A percentile compares a stretch with the other conserved stretches of the same genome.
These are phyloP conservation scores for Drosophila erecta DNA, from an alignment of 1,140 invertebrate species.

Conservation along the genomic window DNA sequence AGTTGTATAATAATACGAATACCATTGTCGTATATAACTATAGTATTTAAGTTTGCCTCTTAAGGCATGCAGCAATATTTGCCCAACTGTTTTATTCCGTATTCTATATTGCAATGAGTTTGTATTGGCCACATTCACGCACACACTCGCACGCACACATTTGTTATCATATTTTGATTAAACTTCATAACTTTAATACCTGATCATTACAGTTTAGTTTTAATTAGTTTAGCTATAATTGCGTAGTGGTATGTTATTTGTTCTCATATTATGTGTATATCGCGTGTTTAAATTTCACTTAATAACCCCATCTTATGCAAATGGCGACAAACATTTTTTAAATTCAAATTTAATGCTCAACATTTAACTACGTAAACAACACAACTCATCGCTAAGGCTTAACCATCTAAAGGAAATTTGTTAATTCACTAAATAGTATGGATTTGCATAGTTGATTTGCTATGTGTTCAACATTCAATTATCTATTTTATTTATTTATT, in stretches of 20 bases:
- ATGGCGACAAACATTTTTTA: conserved; percentile 17
- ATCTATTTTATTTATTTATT: conserved; percentile 37
- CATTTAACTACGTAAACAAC: conserved; percentile 64
- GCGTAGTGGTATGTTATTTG: conserved; percentile 18
- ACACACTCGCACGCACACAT: conserved; percentile 22
- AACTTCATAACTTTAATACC: conserved; percentile 53
- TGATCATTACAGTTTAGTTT: conserved; percentile 49
- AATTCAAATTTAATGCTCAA: conserved; percentile 53
- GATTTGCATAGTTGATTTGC: conserved; percentile 48
- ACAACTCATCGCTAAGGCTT: conserved; percentile 34
- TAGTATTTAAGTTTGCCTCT: conserved; percentile 41
- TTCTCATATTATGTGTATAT: background rate
- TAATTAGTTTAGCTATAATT: conserved; percentile 44
- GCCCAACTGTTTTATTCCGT: conserved; percentile 28
- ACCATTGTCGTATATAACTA: conserved; percentile 42
- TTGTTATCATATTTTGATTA: conserved; percentile 51
- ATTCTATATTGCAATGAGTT: conserved; percentile 53
- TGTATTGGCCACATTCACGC: conserved; percentile 38
- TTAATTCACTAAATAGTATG: conserved; percentile 25
- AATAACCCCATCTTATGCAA: conserved; percentile 5
- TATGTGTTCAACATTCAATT: conserved; percentile 46
- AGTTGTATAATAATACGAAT: conserved; percentile 59
- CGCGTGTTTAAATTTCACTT: background rate
- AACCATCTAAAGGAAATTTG: conserved; percentile 32
- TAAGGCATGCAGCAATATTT: conserved; percentile 46